These are phyloP conservation scores for Ceyx melanurus DNA, from an alignment of 2,113 vertebrate species.

Conservation along the genomic window DNA sequence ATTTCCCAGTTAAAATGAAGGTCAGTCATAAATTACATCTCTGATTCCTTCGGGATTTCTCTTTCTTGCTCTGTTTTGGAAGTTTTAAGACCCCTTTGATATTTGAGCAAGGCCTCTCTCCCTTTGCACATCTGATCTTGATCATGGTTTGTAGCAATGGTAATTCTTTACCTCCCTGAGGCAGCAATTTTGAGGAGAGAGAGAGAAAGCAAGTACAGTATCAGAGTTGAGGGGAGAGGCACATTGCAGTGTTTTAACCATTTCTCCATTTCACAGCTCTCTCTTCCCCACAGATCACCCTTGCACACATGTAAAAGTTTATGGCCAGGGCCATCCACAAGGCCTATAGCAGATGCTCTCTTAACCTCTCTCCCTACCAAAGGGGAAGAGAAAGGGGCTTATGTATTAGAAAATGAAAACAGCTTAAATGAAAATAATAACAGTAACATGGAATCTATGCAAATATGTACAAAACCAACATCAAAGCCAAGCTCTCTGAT, in stretches of 20 bases:
- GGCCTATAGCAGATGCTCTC: too few relatives aligned
- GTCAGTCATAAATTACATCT: conserved; percentile 27
- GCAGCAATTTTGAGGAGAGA: neutral
- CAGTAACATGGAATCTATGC: too few relatives aligned
- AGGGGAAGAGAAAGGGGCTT: too few relatives aligned
- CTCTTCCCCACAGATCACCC: neutral
- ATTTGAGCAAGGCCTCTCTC: conserved; percentile 48
- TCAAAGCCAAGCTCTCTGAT: too few relatives aligned
- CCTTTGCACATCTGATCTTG: conserved; percentile 49
- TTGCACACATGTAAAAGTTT: neutral
- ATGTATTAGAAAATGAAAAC: too few relatives aligned
- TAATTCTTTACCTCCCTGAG: conserved; percentile 49
- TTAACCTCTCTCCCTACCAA: too few relatives aligned
- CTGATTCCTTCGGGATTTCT: neutral
- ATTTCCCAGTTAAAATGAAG: conserved; percentile 10
- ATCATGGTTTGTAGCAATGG: neutral
- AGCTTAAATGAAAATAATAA: too few relatives aligned
- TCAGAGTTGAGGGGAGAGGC: neutral
- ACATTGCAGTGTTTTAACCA: neutral
- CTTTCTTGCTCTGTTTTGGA: neutral
- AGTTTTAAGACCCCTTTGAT: conserved; percentile 48
- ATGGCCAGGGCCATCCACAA: too few relatives aligned
- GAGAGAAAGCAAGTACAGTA: neutral
- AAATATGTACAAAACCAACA: too few relatives aligned
- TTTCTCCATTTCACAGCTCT: neutral